Base-by-base conservation (phyloP, 2,113 vertebrate species). In the Coptodon bakossiorum region DNA sequence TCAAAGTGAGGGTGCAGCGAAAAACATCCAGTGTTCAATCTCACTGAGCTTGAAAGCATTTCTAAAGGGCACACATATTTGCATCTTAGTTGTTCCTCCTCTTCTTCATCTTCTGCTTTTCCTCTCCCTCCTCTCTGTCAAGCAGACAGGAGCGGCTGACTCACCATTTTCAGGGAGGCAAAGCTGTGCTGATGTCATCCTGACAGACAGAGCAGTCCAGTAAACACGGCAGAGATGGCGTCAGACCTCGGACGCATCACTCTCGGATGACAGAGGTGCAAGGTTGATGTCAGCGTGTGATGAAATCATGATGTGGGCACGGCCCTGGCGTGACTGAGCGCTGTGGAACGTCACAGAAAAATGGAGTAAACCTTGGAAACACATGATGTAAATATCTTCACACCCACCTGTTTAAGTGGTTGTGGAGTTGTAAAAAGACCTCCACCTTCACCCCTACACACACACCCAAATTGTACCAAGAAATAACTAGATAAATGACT, bases 241-340 rank as follows among this genome's bases (percentile, higher is more conserved):
- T 93, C 90, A 89, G 86, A 68, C 66, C 78, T 76, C 81, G 16
- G 29, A 66, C 31, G n/a, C 92, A 85, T 93, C 91, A 80, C 84
- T 83, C 84, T 78, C 9, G 13, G 82, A 57, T 85, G 89, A 91
- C 89, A 91, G 87, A 89, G 83, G 85, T 83, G 86, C 31, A 27
- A 87, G 84, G 68, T 66, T 88, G 94, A 94, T 90, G 89, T 93
- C 91, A 93, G 81, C 52, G 9, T 6, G 50, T 80, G 90, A 89
- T 94, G 90, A 91, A 87, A 81, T 91, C 91, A 87, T 57, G 68
- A 59, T 61, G 63, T 4, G 45, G 57, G 78, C 63, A 24, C 6
- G 2, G 38, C 56, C 53, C 79, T 29, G 63, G 68, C 71, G 83
- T 83, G 68, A 88, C 83, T 78, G 68, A 80, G 79, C 59, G 22